phyloP scores from a whole-genome alignment of 2,797 vertebrate species.

The Gambelia wislizenii region DNA sequence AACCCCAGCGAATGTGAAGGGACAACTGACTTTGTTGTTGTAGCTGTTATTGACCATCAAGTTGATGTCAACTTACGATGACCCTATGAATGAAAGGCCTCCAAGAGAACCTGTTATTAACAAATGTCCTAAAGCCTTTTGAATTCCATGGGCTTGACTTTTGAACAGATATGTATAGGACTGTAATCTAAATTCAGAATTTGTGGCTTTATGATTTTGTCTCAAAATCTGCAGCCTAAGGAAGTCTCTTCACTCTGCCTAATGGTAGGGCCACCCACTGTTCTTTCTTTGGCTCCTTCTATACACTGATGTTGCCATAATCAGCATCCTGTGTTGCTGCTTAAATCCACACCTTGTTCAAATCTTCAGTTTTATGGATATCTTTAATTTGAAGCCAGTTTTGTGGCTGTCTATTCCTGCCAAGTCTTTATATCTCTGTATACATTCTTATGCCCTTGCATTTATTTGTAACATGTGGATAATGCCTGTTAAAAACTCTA shows the following conservation, averaged over 20 bases:
- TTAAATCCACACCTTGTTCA: neutral
- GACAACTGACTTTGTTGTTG: no score
- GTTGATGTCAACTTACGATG: no score
- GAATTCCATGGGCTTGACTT: neutral
- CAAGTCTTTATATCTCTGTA: neutral
- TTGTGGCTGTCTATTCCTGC: neutral
- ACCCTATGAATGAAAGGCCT: no score
- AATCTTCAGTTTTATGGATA: neutral
- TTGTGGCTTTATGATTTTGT: neutral
- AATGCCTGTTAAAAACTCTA: neutral
- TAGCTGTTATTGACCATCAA: no score
- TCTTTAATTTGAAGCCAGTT: neutral
- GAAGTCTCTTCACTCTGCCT: neutral
- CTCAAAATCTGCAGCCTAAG: neutral
- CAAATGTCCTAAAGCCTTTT: neutral
- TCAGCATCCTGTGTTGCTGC: neutral
- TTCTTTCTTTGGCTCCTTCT: neutral
- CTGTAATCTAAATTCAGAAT: neutral
- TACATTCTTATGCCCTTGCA: neutral
- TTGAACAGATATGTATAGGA: neutral
- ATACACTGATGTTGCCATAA: neutral
- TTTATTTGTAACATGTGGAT: neutral
- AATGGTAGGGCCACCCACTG: neutral
- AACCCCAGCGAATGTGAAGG: no score
- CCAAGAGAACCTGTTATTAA: no score